Conservation (phyloP, 2,888 invertebrate genomes). For the Pinctada fucata region DNA sequence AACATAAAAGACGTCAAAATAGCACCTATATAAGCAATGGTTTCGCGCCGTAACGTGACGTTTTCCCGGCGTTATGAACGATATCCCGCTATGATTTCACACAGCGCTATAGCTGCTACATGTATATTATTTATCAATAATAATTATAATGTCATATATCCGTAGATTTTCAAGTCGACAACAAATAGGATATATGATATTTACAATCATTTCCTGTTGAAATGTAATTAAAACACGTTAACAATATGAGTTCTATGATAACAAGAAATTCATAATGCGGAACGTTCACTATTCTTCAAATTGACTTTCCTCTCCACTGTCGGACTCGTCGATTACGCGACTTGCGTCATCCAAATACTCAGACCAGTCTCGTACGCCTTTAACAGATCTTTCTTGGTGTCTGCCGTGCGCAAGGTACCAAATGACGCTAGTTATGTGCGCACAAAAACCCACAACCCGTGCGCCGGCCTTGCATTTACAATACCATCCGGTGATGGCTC, state of each 20-base stretch:
- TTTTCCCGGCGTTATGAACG: too few species aligned
- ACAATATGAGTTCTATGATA: not conserved
- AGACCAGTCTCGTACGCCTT: constrained; percentile 1
- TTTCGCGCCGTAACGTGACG: too few species aligned
- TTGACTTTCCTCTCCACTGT: not conserved
- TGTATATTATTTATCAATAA: too few species aligned
- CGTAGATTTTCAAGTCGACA: too few species aligned
- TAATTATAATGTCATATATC: too few species aligned
- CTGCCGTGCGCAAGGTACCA: not conserved
- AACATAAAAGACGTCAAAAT: too few species aligned
- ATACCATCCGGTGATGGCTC: not conserved
- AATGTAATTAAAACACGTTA: not conserved
- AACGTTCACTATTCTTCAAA: not conserved
- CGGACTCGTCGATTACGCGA: not conserved
- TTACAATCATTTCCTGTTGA: too few species aligned
- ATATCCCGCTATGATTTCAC: too few species aligned
- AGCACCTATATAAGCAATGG: too few species aligned
- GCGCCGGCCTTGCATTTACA: constrained; percentile 7
- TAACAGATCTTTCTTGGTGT: not conserved
- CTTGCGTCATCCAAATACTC: constrained; percentile 3
- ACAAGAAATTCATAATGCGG: not conserved
- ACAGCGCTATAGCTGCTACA: too few species aligned
- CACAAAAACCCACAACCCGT: constrained; percentile 8
- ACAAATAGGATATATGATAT: too few species aligned
- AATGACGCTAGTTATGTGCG: constrained; percentile 13